Percentiles rank a stretch among this genome's conserved stretches.
Conservation (phyloP, 2,113 vertebrate genomes). For the Arenaria interpres region DNA sequence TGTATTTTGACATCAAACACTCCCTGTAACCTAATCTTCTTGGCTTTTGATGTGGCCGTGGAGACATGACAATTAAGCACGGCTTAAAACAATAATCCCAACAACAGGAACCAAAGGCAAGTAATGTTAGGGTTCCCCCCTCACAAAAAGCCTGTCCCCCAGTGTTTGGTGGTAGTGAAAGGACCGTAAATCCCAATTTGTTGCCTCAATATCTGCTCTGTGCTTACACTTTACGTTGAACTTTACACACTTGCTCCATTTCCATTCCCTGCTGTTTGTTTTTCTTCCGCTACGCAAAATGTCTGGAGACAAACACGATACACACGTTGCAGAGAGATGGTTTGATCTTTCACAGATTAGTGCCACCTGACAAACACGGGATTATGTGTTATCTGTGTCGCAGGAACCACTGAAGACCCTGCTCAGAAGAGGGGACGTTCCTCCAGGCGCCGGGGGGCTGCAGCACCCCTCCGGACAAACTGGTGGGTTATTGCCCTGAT, state of each 20-base stretch:
- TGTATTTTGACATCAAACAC: slow-evolving; percentile 73
- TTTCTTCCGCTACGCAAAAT: slow-evolving; percentile 43
- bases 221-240: not conserved
- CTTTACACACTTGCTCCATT: slow-evolving; percentile 35
- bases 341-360: slow-evolving; percentile 54
- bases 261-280: slow-evolving; percentile 55
- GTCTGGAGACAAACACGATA: slow-evolving; percentile 29
- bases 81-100: slow-evolving; percentile 71
- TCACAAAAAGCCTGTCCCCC: slow-evolving; percentile 8
- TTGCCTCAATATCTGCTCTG: not conserved
- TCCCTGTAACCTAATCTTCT: slow-evolving; percentile 71
- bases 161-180: slow-evolving; percentile 18
- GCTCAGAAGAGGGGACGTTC: not conserved
- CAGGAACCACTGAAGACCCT: not conserved
- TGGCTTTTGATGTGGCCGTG: slow-evolving; percentile 71
- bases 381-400: slow-evolving; percentile 18
- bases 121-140: slow-evolving; percentile 53
- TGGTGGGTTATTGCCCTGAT: not conserved
- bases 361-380: slow-evolving; percentile 1
- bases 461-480: not conserved
- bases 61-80: slow-evolving; percentile 72
- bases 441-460: not conserved
- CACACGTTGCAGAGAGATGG: not conserved
- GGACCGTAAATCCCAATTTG: slow-evolving; percentile 45
- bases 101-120: slow-evolving; percentile 60